A percentile compares a stretch with the other conserved stretches of the same genome.
phyloP scores from a whole-genome alignment of 2,797 vertebrate genomes.

The Limosa lapponica region DNA sequence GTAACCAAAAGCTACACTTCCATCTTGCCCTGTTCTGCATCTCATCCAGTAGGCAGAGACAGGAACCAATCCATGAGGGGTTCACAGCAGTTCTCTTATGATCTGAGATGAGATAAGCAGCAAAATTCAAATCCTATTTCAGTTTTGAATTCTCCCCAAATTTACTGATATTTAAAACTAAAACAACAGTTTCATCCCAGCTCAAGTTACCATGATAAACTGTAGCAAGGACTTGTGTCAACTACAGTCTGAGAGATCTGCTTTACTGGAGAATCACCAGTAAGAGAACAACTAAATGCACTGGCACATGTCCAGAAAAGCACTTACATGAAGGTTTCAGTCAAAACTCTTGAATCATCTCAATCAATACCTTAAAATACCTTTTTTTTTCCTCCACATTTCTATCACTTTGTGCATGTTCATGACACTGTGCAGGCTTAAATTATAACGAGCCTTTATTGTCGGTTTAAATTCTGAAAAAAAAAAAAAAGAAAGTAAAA shows the following conservation, averaged over 20 bases:
- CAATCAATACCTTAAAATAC: background rate
- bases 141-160: background rate
- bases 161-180: background rate
- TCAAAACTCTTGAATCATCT: background rate
- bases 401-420: background rate
- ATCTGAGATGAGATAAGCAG: background rate
- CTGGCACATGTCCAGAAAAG: background rate
- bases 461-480: background rate
- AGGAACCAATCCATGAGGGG: background rate
- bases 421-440: background rate
- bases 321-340: background rate
- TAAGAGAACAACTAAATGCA: background rate
- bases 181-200: background rate
- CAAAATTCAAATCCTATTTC: background rate
- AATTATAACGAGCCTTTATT: background rate
- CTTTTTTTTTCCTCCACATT: background rate
- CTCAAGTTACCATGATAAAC: background rate
- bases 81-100: background rate
- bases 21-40: background rate
- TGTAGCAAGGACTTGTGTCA: background rate
- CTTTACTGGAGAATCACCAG: background rate
- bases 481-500: rapidly evolving
- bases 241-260: background rate
- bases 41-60: background rate
- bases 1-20: background rate